Evolutionary conservation across 2,888 invertebrate species (phyloP).

Genomic region (Protophormia terraenovae): DNA sequence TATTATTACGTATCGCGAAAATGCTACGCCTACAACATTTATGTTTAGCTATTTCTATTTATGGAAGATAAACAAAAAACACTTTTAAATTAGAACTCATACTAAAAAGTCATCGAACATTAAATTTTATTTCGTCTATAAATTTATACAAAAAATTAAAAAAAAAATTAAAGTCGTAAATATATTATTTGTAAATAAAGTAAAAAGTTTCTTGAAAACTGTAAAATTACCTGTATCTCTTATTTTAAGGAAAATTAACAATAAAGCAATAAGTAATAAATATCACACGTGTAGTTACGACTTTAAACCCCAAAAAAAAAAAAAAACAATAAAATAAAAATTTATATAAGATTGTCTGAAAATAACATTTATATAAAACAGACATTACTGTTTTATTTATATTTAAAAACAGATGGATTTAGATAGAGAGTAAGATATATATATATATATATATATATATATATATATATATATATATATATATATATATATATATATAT

Average conservation of each 20-base stretch:
- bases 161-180: neutral
- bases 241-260: neutral
- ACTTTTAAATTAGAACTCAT: neutral
- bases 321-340: neutral
- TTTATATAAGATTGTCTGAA: neutral
- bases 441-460: too few species aligned
- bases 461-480: too few species aligned
- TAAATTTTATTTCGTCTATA: neutral
- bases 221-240: neutral
- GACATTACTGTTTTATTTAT: neutral
- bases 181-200: neutral
- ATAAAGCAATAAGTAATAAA: neutral
- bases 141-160: neutral
- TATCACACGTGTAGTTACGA: neutral
- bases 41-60: too few species aligned
- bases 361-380: neutral
- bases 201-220: neutral
- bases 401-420: neutral
- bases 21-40: too few species aligned
- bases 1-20: too few species aligned
- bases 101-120: neutral
- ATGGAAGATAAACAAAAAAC: too few species aligned
- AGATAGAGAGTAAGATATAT: too few species aligned
- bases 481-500: too few species aligned
- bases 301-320: neutral